phyloP scores from a whole-genome alignment of 2,888 invertebrate species.

The Atethmia centrago region DNA sequence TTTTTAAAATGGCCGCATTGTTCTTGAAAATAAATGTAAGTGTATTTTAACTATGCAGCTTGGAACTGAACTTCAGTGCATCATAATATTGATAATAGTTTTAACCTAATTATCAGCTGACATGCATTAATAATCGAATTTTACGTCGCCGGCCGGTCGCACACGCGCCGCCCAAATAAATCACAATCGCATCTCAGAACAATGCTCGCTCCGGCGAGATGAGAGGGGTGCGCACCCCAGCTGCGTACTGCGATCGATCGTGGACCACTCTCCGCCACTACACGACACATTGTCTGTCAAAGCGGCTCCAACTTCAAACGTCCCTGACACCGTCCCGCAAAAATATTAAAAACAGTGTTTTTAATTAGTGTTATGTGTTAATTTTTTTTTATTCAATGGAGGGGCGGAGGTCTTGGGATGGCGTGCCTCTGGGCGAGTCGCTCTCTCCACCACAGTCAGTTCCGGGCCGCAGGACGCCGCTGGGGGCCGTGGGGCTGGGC shows the following conservation, averaged over 20 bases:
- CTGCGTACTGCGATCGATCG: conserved; percentile 89
- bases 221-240: conserved; percentile 90
- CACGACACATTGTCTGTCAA: conserved; percentile 83
- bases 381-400: conserved; percentile 81
- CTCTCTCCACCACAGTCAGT: conserved; percentile 91
- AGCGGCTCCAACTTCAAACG: conserved; percentile 75
- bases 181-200: conserved; percentile 86
- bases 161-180: conserved; percentile 80
- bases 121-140: conserved; percentile 71
- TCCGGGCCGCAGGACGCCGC: conserved; percentile 93
- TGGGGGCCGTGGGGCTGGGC: conserved; percentile 95
- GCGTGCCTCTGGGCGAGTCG: conserved; percentile 86
- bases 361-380: conserved; percentile 78
- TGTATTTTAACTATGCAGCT: conserved; percentile 9
- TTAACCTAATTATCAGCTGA: conserved; percentile 70
- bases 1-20: conserved; percentile 1
- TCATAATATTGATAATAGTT: conserved; percentile 46
- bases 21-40: conserved; percentile 5
- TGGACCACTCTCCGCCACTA: conserved; percentile 82
- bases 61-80: conserved; percentile 34
- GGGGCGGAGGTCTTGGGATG: conserved; percentile 88
- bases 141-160: conserved; percentile 70
- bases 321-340: conserved; percentile 64
- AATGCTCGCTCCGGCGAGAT: conserved; percentile 80
- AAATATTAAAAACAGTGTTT: conserved; percentile 67